A percentile compares a stretch with the other conserved stretches of the same genome.
Conservation (phyloP, 2,797 vertebrate genomes). For the Eulemur coronatus region DNA sequence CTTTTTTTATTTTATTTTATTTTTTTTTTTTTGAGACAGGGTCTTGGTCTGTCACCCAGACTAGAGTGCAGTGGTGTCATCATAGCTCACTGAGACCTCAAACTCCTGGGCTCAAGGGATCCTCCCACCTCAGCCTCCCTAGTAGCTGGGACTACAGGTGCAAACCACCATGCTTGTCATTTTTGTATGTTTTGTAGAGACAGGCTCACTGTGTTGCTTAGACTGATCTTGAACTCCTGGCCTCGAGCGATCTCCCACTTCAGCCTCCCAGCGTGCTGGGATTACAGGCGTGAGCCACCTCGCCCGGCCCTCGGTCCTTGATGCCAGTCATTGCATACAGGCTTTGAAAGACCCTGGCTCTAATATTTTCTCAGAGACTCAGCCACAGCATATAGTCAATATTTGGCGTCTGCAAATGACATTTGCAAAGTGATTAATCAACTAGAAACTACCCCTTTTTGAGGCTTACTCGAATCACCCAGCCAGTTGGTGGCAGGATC, state of each 20-base stretch:
- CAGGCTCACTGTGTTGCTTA: not conserved
- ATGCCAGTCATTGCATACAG: fast-evolving
- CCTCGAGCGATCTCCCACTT: not conserved
- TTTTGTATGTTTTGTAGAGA: not conserved
- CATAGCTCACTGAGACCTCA: not conserved
- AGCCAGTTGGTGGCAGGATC: not conserved
- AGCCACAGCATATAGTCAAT: not conserved
- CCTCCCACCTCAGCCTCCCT: not conserved
- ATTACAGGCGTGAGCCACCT: not conserved
- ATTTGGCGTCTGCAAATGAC: not conserved
- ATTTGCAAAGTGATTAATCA: not conserved
- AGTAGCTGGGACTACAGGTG: not conserved
- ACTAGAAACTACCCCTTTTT: not conserved
- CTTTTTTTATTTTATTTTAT: not conserved
- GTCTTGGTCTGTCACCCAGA: not conserved
- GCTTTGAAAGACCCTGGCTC: not conserved
- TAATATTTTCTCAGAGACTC: not conserved
- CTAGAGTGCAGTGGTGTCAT: not conserved
- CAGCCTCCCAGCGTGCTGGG: not conserved
- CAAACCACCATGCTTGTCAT: not conserved
- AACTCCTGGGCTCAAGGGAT: not conserved
- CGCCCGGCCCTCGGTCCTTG: not conserved
- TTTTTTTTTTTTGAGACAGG: no score
- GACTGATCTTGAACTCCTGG: not conserved
- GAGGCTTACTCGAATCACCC: not conserved